phyloP scores from a whole-genome alignment of 1,140 invertebrate species.

The Penaeus chinensis region DNA sequence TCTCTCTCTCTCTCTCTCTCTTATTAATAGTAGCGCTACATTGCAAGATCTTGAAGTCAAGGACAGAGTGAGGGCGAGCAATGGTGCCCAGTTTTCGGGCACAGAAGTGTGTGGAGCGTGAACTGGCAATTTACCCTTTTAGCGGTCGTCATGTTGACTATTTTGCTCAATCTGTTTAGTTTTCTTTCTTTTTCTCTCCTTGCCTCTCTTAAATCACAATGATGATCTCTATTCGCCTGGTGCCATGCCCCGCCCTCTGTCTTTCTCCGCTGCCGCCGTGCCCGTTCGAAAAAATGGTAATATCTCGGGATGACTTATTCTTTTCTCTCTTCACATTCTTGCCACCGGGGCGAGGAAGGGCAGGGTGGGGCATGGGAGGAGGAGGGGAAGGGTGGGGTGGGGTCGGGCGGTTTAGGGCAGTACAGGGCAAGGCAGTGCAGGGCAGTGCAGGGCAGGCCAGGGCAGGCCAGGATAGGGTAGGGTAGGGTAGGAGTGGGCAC shows the following conservation, averaged over 20 bases:
- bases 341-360: background rate
- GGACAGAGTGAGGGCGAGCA: too few relatives aligned
- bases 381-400: background rate
- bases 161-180: background rate
- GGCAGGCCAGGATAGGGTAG: background rate
- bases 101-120: too few relatives aligned
- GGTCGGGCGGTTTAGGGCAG: background rate
- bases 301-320: background rate
- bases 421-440: background rate
- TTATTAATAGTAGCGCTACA: background rate
- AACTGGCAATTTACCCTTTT: background rate
- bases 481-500: too few relatives aligned
- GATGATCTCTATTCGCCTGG: background rate
- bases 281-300: background rate
- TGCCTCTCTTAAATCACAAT: conserved; percentile 5
- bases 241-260: background rate
- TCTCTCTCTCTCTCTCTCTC: conserved; percentile 1
- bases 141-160: background rate
- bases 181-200: conserved; percentile 7
- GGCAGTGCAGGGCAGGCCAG: background rate
- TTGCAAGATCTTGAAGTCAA: too few relatives aligned
- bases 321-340: conserved; percentile 7
- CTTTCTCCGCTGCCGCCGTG: background rate
- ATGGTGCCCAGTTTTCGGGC: too few relatives aligned
- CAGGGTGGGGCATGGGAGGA: too few relatives aligned